Conservation (phyloP, 2,113 vertebrate species). For the Lophura nycthemera region DNA sequence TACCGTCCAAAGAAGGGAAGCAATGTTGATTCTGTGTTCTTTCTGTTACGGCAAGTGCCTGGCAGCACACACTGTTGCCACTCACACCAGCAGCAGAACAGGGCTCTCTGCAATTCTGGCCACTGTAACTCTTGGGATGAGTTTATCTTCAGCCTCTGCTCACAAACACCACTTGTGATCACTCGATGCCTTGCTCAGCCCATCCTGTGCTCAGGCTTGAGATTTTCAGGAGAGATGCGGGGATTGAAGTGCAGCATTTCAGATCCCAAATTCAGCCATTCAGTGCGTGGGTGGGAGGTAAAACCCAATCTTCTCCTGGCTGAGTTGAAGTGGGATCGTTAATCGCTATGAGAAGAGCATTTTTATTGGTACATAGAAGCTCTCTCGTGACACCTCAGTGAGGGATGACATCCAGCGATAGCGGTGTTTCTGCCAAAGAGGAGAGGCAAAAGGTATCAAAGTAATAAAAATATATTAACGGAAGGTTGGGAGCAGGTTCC, state of each 20-base stretch:
- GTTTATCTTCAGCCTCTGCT: not conserved
- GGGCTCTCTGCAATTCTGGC: not conserved
- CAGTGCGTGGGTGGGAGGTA: not conserved
- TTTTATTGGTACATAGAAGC: not conserved
- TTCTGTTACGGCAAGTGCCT: not conserved
- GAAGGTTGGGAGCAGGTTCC: not conserved
- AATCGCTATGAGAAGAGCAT: not conserved
- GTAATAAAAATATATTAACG: fast-evolving
- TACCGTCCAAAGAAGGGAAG: conserved; percentile 68
- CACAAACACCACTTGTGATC: not conserved
- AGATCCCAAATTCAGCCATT: not conserved
- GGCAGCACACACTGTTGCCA: fast-evolving
- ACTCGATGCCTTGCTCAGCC: fast-evolving
- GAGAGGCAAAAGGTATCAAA: not conserved
- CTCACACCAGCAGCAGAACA: not conserved
- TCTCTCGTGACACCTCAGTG: not conserved
- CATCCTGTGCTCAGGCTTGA: not conserved
- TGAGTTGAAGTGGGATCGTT: not conserved
- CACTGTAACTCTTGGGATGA: fast-evolving
- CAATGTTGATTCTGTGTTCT: conserved; percentile 12
- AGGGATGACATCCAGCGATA: not conserved
- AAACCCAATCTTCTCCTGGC: not conserved
- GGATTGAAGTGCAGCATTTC: not conserved
- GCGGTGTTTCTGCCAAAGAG: fast-evolving
- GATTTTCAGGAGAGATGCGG: not conserved